phyloP scores from a whole-genome alignment of 2,113 vertebrate genomes.

The Agelaius tricolor region DNA sequence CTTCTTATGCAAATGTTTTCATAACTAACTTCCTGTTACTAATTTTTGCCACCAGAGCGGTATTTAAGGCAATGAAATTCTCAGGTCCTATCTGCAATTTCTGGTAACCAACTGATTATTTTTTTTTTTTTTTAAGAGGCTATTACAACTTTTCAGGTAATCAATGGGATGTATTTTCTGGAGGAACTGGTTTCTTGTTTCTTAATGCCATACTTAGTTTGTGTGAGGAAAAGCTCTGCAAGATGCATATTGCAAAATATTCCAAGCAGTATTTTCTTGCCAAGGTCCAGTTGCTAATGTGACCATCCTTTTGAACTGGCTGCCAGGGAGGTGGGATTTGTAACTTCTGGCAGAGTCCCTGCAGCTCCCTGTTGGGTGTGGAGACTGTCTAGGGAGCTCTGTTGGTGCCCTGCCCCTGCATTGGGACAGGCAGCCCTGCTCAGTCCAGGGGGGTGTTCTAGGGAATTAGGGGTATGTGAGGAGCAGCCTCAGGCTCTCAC shows the following conservation, averaged over 20 bases:
- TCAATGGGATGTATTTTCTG: not conserved
- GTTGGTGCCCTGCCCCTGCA: not conserved
- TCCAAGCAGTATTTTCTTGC: not conserved
- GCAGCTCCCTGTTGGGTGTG: not conserved
- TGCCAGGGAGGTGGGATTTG: not conserved
- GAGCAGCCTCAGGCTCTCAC: not conserved
- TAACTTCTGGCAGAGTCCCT: not conserved
- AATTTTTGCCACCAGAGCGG: not conserved
- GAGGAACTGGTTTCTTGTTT: not conserved
- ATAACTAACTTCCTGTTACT: not conserved
- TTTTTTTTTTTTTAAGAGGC: too few relatives aligned
- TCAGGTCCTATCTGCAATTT: not conserved
- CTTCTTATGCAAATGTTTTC: not conserved
- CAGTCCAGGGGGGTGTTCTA: rapidly evolving
- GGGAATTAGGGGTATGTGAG: not conserved
- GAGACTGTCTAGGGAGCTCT: not conserved
- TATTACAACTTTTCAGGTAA: not conserved
- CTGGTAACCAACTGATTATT: not conserved
- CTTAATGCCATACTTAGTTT: not conserved
- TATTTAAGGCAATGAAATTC: not conserved
- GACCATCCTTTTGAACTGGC: not conserved
- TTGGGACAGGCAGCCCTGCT: not conserved
- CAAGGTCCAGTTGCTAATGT: not conserved
- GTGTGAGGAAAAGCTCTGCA: not conserved
- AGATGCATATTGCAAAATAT: not conserved